Percentiles rank a stretch among this genome's conserved stretches.
These are phyloP conservation scores for Vidua chalybeata DNA, from an alignment of 2,113 vertebrate genomes.

Conservation along the genomic window DNA sequence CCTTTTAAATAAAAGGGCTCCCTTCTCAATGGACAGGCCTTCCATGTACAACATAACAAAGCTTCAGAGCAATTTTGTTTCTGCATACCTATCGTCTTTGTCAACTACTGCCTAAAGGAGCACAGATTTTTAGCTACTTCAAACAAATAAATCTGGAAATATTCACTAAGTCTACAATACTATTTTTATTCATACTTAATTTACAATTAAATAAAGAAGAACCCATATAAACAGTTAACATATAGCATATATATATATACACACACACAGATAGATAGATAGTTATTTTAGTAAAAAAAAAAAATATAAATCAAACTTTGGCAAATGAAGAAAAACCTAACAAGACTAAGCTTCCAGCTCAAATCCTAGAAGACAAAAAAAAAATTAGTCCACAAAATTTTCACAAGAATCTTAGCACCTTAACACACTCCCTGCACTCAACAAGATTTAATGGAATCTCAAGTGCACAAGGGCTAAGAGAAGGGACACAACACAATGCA, in stretches of 20 bases:
- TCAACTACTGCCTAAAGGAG: neutral
- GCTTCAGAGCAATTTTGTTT: neutral
- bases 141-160: neutral
- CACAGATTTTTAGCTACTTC: neutral
- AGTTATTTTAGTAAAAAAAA: neutral
- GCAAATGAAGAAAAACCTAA: neutral
- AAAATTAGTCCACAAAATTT: neutral
- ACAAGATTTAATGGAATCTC: neutral
- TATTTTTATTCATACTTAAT: neutral
- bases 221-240: neutral
- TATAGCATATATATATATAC: rapidly evolving
- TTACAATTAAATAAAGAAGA: neutral
- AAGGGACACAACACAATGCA: neutral
- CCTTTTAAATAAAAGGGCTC: neutral
- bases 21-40: neutral
- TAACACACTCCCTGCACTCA: neutral
- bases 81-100: neutral
- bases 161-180: neutral
- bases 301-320: neutral
- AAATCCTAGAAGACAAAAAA: neutral
- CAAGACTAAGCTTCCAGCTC: neutral
- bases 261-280: neutral
- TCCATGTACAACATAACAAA: rapidly evolving
- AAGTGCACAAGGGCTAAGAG: neutral
- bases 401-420: neutral